A percentile compares a stretch with the other conserved stretches of the same genome.
Conservation (phyloP, 2,797 vertebrate genomes). For the Pyrocephalus nanus region DNA sequence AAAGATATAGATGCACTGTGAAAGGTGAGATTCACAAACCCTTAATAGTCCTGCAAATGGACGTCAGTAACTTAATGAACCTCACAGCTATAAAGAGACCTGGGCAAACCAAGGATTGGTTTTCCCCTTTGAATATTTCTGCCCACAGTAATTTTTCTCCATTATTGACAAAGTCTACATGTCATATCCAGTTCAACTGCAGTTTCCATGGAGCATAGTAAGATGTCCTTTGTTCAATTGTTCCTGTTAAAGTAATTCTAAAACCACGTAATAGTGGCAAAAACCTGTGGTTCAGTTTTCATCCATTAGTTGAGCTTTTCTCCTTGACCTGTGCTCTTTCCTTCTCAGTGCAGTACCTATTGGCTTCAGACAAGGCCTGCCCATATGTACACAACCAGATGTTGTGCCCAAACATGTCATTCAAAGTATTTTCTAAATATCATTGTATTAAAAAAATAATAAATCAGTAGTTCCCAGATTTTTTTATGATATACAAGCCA, state of each 20-base stretch:
- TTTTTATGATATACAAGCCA: background rate
- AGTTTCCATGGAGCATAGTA: background rate
- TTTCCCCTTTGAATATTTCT: background rate
- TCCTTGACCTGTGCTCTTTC: background rate
- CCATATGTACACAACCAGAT: fast-evolving
- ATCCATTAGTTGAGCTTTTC: background rate
- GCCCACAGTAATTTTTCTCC: background rate
- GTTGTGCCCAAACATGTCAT: background rate
- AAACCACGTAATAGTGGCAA: background rate
- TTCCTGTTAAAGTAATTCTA: background rate
- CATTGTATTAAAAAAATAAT: background rate
- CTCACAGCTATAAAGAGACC: background rate
- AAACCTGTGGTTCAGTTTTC: background rate
- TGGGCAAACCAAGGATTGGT: background rate
- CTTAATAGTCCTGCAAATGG: background rate
- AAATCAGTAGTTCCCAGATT: background rate
- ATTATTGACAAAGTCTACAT: background rate
- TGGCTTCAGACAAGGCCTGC: background rate
- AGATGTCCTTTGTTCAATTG: background rate
- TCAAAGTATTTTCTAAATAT: background rate
- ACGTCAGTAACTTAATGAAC: background rate
- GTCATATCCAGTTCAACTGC: background rate
- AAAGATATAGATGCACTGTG: background rate
- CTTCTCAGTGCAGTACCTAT: background rate
- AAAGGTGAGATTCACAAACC: background rate